Evolutionary conservation across 2,888 invertebrate species (phyloP), one percentile per base, ranked within the genome.

Genomic region (Teleiodes luculella): DNA sequence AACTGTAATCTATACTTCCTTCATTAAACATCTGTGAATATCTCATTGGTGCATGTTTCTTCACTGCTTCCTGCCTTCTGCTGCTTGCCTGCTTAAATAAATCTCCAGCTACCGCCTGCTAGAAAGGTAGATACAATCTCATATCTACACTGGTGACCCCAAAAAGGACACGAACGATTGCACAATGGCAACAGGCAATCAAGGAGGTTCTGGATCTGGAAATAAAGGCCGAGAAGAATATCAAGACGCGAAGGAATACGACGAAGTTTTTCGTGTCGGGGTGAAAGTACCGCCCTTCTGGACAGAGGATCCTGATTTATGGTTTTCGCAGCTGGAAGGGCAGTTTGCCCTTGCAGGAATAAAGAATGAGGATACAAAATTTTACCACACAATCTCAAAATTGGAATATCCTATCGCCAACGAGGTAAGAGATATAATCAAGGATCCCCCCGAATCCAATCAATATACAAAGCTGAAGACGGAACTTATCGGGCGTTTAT

Each of bases 361-460:
- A 0, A 55, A 49, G 6, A 39, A 14, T 1, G 59, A n/a, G n/a
- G n/a, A n/a, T n/a, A n/a, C n/a, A n/a, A n/a, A n/a, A n/a, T n/a
- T n/a, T n/a, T n/a, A n/a, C 55, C 31, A 13, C 31, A n/a, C 33
- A 11, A 33, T 33, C 1, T 56, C 60, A 2, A 58, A 58, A 50
- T 58, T 58, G 33, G 43, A 56, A 11, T 52, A 57, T 8, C 45
- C 56, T 6, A 53, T 56, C 8, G 24, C 45, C 0, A 46, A 61
- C 2, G 56, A 60, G n/a, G 54, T 60, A 0, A 53, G 56, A 28
- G 60, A 62, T 24, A 52, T 62, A 3, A 60, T 62, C 16, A 53
- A 11, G 1, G 36, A 8, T 3, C 61, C 61, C 0, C 59, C 59
- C 1, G n/a, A 24, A n/a, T n/a, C 24, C 6, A 13, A 45, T n/a